Conservation (phyloP, 2,113 vertebrate species). For the Sinocyclocheilus rhinocerous region DNA sequence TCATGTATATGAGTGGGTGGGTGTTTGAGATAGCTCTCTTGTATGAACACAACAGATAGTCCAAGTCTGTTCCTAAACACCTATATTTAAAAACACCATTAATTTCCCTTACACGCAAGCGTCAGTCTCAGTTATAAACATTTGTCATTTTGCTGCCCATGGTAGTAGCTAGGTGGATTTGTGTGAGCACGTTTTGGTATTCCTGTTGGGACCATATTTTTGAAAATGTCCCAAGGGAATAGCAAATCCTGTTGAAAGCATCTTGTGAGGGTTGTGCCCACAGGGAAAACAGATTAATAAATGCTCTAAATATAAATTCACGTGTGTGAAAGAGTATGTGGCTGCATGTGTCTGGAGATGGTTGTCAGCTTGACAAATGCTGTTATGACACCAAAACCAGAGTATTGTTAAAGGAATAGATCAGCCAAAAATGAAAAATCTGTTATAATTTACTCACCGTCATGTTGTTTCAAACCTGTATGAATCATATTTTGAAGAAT, state of each 20-base stretch:
- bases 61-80: constrained; percentile 9
- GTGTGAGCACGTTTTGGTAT: not conserved
- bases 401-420: not conserved
- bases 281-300: not conserved
- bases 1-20: not conserved
- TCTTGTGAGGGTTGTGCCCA: not conserved
- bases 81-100: constrained; percentile 27
- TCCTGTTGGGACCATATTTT: not conserved
- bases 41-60: constrained; percentile 27
- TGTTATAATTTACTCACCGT: not conserved
- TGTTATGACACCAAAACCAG: constrained; percentile 14
- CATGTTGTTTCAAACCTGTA: not conserved
- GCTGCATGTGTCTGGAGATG: not conserved
- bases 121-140: not conserved
- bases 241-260: not conserved
- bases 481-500: not conserved
- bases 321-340: not conserved
- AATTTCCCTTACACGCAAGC: not conserved
- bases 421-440: not conserved
- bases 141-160: not conserved
- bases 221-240: constrained; percentile 17
- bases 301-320: not conserved
- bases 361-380: not conserved
- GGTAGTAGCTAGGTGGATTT: not conserved
- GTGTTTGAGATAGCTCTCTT: not conserved